phyloP scores from a whole-genome alignment of 2,888 invertebrate genomes.

The Thera obeliscata region DNA sequence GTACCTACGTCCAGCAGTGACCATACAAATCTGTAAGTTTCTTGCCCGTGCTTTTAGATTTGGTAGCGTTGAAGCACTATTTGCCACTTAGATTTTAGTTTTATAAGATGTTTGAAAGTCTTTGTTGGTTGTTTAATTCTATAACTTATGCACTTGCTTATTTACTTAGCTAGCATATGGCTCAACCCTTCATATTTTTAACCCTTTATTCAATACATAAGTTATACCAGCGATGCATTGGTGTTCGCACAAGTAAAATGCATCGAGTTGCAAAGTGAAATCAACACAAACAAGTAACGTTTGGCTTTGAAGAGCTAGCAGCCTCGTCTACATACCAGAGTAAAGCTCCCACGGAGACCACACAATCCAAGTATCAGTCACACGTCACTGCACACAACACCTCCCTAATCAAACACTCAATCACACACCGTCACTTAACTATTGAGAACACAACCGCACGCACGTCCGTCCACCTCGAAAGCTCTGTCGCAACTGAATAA shows the following conservation, averaged over 20 bases:
- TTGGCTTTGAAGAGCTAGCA: background rate
- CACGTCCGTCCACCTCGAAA: slow-evolving; percentile 46
- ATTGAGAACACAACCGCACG: slow-evolving; percentile 30
- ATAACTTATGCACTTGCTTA: no score
- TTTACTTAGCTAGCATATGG: no score
- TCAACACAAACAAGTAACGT: slow-evolving; percentile 9
- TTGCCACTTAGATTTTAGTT: no score
- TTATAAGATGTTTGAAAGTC: no score
- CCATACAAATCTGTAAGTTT: no score
- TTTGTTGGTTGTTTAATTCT: no score
- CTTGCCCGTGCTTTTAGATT: no score
- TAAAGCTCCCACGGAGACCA: slow-evolving; percentile 64
- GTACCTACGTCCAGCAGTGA: no score
- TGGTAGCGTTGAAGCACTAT: no score
- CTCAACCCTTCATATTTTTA: no score
- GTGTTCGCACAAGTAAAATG: background rate
- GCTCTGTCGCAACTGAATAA: slow-evolving; percentile 56
- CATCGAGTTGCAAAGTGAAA: slow-evolving; percentile 17
- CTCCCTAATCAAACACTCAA: slow-evolving; percentile 54
- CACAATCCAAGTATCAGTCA: slow-evolving; percentile 55
- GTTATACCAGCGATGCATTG: background rate
- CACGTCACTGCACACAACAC: slow-evolving; percentile 56
- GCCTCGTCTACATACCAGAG: slow-evolving; percentile 61
- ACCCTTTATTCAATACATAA: no score
- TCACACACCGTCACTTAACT: slow-evolving; percentile 51